A percentile compares a stretch with the other conserved stretches of the same genome.
Evolutionary conservation across 2,888 invertebrate species (phyloP).

Genomic region (Arge pagana): DNA sequence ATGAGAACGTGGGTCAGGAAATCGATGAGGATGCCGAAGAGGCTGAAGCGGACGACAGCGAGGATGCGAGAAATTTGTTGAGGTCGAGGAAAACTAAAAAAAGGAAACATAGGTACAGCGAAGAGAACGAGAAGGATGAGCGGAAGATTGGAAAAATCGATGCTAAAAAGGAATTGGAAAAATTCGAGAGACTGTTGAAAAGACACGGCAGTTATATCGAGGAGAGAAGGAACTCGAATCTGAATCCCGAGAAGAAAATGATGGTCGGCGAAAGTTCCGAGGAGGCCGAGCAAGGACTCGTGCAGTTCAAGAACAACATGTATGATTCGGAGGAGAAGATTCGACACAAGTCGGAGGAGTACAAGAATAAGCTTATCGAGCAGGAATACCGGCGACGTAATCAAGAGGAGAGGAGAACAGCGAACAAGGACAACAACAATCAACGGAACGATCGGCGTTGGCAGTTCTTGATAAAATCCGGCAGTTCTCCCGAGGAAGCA

Average conservation of each 20-base stretch:
- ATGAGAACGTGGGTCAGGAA: conserved; percentile 27
- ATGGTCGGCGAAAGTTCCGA: conserved; percentile 8
- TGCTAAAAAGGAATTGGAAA: conserved; percentile 30
- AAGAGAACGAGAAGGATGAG: conserved; percentile 26
- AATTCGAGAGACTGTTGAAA: conserved; percentile 33
- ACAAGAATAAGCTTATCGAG: conserved; percentile 37
- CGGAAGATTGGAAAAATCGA: conserved; percentile 21
- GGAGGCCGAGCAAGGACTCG: conserved; percentile 19
- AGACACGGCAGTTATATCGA: conserved; percentile 18
- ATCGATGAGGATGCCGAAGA: conserved; percentile 11
- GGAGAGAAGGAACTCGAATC: conserved; percentile 8
- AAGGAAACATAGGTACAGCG: conserved; percentile 23
- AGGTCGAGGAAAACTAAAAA: conserved; percentile 21
- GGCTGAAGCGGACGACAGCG: conserved; percentile 9
- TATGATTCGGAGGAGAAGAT: conserved; percentile 35
- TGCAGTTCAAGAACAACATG: conserved; percentile 11
- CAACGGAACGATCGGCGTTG: conserved; percentile 33
- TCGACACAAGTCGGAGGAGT: conserved; percentile 36
- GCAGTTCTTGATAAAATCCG: conserved; percentile 16
- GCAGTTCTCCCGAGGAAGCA: conserved; percentile 31
- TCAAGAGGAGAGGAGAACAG: conserved; percentile 28
- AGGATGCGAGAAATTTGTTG: conserved; percentile 6
- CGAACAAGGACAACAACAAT: conserved; percentile 35
- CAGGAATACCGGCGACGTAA: conserved; percentile 25
- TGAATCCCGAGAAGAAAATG: too few relatives aligned